Percentiles rank a stretch among this genome's conserved stretches.
These are phyloP conservation scores for Syngnathus floridae DNA, from an alignment of 2,113 vertebrate genomes.

Conservation along the genomic window DNA sequence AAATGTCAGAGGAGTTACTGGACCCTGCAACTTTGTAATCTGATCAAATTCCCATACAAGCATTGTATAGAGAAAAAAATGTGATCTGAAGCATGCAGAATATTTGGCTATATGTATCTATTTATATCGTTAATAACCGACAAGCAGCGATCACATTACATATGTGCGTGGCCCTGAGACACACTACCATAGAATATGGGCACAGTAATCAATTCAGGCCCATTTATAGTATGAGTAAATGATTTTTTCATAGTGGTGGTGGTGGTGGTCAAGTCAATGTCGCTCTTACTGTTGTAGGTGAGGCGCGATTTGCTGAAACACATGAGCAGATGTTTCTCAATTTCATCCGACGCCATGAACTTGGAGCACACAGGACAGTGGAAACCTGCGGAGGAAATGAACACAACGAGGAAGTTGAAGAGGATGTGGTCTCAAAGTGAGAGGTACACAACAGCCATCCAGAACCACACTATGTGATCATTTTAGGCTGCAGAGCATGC, in stretches of 20 bases:
- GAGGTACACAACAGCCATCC: slow-evolving; percentile 19
- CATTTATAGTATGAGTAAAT: too few relatives aligned
- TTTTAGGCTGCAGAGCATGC: not conserved
- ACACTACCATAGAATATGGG: not conserved
- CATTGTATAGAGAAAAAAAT: not conserved
- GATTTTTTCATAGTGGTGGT: too few relatives aligned
- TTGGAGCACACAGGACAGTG: slow-evolving; percentile 96
- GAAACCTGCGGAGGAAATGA: slow-evolving; percentile 72
- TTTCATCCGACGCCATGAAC: slow-evolving; percentile 89
- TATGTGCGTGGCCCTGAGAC: not conserved
- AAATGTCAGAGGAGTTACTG: slow-evolving; percentile 2
- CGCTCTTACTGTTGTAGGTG: slow-evolving; percentile 91
- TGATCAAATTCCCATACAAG: slow-evolving; percentile 8
- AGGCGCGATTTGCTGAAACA: slow-evolving; percentile 95
- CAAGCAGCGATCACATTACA: not conserved
- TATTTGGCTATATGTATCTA: not conserved
- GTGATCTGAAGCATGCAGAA: not conserved
- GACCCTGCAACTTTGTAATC: slow-evolving; percentile 28
- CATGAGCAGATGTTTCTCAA: slow-evolving; percentile 93
- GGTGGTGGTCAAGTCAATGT: too few relatives aligned
- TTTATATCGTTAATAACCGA: not conserved
- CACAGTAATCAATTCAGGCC: not conserved
- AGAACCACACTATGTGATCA: not conserved
- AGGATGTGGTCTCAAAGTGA: slow-evolving; percentile 20
- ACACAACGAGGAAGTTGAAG: slow-evolving; percentile 21